Conservation (phyloP, 2,888 invertebrate species). For the Drosophila tanythrix region DNA sequence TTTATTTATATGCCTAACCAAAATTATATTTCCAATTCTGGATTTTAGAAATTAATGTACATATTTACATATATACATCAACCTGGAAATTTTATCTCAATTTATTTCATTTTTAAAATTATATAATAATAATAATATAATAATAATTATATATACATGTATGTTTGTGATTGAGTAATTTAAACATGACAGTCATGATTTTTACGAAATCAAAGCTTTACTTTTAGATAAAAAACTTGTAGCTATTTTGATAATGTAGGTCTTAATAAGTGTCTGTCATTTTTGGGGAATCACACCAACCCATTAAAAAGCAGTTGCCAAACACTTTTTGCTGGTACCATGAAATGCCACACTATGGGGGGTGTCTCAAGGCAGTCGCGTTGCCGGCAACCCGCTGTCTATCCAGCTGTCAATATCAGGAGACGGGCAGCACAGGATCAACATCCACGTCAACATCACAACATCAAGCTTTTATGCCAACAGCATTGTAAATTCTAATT, state of each 20-base stretch:
- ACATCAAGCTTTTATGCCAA: constrained; percentile 31
- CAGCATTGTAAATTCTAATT: constrained; percentile 52
- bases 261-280: constrained; percentile 10
- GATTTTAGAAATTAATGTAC: neutral
- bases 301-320: constrained; percentile 26
- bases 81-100: neutral
- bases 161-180: neutral
- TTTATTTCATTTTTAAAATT: neutral
- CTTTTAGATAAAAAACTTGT: neutral
- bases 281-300: constrained; percentile 15
- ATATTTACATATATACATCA: neutral
- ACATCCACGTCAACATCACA: constrained; percentile 34
- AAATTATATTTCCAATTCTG: neutral
- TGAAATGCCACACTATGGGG: constrained; percentile 49
- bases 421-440: constrained; percentile 53
- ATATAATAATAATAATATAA: too few relatives aligned
- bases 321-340: constrained; percentile 23
- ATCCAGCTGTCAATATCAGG: constrained; percentile 70
- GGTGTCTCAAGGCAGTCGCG: constrained; percentile 18
- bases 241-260: neutral
- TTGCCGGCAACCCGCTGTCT: constrained; percentile 62
- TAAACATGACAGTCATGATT: neutral
- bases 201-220: neutral
- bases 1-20: neutral
- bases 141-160: neutral